Percentiles rank a stretch among this genome's conserved stretches.
Evolutionary conservation across 2,113 vertebrate genomes (phyloP).

Genomic region (Semicossyphus pulcher): DNA sequence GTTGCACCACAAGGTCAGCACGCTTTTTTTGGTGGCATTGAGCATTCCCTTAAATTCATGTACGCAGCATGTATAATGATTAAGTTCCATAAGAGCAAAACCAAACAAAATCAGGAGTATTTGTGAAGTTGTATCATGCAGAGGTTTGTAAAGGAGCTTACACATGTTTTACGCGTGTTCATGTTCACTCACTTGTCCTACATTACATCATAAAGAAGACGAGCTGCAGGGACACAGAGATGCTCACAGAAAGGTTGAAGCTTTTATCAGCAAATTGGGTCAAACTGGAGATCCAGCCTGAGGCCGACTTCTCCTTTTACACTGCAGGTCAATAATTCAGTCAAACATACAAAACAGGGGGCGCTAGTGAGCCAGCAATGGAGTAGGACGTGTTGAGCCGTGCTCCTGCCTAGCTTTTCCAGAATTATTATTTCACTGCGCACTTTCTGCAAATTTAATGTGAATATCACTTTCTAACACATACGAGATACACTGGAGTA

Average conservation of each 20-base stretch:
- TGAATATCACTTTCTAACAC: no score
- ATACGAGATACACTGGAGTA: no score
- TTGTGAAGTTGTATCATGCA: no score
- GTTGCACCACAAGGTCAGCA: background rate
- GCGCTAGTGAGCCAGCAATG: no score
- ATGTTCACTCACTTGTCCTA: slow-evolving; percentile 40
- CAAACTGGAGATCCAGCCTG: slow-evolving; percentile 37
- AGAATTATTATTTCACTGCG: no score
- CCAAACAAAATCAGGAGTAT: background rate
- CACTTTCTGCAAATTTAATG: no score
- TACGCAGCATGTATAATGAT: background rate
- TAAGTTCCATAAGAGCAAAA: background rate
- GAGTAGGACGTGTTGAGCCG: no score
- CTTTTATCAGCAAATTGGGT: slow-evolving; percentile 63
- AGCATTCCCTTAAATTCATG: background rate
- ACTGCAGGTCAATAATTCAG: slow-evolving; percentile 43
- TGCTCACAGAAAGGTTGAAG: slow-evolving; percentile 41
- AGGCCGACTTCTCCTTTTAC: slow-evolving; percentile 3
- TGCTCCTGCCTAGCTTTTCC: no score
- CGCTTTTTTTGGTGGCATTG: accelerated
- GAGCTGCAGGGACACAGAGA: slow-evolving; percentile 34
- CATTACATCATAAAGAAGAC: slow-evolving; percentile 37
- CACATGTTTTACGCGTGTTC: no score
- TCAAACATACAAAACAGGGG: background rate
- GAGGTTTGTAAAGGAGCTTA: no score